A percentile compares a stretch with the other conserved stretches of the same genome.
These are phyloP conservation scores for Opisthograptis luteolata DNA, from an alignment of 2,888 invertebrate species.

Conservation along the genomic window DNA sequence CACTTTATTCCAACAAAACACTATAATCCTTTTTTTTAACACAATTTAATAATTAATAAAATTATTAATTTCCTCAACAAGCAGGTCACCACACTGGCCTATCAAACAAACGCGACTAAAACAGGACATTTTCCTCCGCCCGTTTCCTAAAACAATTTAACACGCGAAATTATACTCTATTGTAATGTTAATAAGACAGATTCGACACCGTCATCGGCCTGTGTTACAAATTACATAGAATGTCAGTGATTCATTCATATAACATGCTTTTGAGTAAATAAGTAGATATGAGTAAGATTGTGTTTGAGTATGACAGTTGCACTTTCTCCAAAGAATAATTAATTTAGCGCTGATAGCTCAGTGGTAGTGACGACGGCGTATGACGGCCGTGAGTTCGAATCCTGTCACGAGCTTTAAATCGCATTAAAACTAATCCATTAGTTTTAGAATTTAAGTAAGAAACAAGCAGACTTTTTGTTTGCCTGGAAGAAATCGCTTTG, in stretches of 20 bases:
- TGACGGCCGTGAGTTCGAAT: no score
- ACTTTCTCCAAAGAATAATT: neutral
- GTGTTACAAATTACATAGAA: neutral
- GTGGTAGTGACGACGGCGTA: no score
- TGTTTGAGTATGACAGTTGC: neutral
- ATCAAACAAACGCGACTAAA: no score
- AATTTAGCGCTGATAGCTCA: no score
- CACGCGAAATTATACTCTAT: neutral
- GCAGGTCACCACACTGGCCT: neutral
- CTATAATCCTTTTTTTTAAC: neutral
- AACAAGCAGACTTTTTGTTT: no score
- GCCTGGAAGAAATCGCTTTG: no score
- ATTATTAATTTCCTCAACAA: neutral
- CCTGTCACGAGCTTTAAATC: no score
- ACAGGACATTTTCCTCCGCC: no score
- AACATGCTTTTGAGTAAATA: neutral
- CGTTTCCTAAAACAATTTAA: neutral
- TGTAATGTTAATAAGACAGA: neutral
- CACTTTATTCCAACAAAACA: no score
- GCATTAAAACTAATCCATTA: no score
- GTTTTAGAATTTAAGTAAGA: no score
- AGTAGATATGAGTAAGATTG: neutral
- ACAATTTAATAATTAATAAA: neutral
- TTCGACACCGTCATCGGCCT: neutral
- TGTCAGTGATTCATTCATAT: conserved; percentile 4